phyloP scores from a whole-genome alignment of 2,113 vertebrate species.

The Neodon shergylaensis region DNA sequence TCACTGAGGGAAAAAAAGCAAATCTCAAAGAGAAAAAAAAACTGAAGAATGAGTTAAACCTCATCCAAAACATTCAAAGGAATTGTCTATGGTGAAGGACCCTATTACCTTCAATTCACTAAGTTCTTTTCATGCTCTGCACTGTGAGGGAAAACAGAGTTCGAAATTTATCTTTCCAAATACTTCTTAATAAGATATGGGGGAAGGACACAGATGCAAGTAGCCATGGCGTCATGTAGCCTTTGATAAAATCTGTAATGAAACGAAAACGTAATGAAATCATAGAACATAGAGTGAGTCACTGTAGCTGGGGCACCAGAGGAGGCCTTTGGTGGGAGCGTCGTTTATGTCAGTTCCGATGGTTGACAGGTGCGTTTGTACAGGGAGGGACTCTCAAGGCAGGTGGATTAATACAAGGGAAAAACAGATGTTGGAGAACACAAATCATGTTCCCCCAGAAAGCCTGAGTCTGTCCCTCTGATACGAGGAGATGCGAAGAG shows the following conservation, averaged over 20 bases:
- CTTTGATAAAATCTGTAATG: constrained; percentile 28
- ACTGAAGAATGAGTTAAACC: constrained; percentile 2
- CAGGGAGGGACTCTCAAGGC: neutral
- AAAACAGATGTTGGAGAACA: constrained; percentile 60
- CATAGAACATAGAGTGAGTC: constrained; percentile 1
- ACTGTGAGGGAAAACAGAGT: neutral
- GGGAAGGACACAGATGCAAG: constrained; percentile 1
- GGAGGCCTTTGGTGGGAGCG: neutral
- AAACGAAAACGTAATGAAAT: constrained; percentile 14
- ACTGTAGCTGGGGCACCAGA: neutral
- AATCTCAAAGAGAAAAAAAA: neutral
- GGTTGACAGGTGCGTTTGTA: neutral
- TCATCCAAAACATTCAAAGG: neutral
- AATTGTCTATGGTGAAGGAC: neutral
- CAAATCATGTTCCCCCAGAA: constrained; percentile 58
- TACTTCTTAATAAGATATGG: neutral
- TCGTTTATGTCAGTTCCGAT: neutral
- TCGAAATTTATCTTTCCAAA: constrained; percentile 20
- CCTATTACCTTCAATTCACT: neutral
- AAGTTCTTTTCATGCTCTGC: neutral
- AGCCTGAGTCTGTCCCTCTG: constrained; percentile 19
- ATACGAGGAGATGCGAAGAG: neutral
- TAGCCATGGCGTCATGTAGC: neutral
- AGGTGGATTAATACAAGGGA: constrained; percentile 45
- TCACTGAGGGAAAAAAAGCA: neutral